phyloP scores from a whole-genome alignment of 2,888 invertebrate genomes.

The Leptinotarsa rubiginosa region DNA sequence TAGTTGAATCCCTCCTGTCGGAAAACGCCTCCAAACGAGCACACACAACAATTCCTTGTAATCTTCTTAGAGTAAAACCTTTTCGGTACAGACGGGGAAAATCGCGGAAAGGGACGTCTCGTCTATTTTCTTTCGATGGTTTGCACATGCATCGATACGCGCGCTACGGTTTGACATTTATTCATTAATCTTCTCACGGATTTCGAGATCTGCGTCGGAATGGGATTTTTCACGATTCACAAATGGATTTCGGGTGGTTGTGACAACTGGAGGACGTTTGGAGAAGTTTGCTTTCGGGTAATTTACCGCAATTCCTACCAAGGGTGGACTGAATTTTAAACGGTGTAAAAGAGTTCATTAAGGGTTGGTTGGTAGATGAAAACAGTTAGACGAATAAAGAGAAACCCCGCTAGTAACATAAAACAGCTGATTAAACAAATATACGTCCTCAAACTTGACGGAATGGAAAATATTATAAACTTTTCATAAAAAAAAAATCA shows the following conservation, averaged over 20 bases:
- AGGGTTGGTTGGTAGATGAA: neutral
- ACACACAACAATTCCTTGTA: conserved; percentile 15
- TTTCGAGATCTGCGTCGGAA: conserved; percentile 31
- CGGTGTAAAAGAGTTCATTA: neutral
- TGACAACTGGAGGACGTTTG: conserved; percentile 10
- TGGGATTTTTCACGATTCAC: conserved; percentile 31
- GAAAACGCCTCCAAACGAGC: conserved; percentile 14
- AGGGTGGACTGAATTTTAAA: neutral
- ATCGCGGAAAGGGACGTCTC: conserved; percentile 25
- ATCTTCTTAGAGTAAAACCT: conserved; percentile 15
- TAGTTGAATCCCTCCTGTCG: neutral
- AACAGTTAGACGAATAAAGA: neutral
- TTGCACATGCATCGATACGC: neutral
- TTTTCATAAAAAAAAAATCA: no score
- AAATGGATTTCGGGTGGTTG: conserved; percentile 33
- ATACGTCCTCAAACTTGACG: no score
- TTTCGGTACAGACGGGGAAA: conserved; percentile 1
- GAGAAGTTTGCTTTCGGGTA: neutral
- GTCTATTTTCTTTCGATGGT: conserved; percentile 29
- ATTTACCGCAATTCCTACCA: neutral
- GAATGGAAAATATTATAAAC: no score
- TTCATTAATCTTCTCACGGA: conserved; percentile 43
- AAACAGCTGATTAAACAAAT: no score
- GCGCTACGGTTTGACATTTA: conserved; percentile 8
- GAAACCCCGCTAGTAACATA: no score